Percentiles rank a stretch among this genome's conserved stretches.
phyloP scores from a whole-genome alignment of 1,140 invertebrate genomes.

The Planococcus citri region DNA sequence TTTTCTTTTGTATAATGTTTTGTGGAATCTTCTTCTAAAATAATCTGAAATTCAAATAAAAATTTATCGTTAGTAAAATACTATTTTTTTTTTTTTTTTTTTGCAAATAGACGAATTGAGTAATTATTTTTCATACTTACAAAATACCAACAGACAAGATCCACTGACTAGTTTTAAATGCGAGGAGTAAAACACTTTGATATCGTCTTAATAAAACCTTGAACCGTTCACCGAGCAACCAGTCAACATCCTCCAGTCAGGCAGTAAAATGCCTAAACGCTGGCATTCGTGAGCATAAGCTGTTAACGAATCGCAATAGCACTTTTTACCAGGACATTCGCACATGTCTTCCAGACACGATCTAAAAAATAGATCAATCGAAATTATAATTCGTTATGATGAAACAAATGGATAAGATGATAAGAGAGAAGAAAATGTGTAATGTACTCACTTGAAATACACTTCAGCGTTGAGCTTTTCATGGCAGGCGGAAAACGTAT shows the following conservation, averaged over 20 bases:
- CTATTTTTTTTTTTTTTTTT: no score
- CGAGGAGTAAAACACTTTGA: background rate
- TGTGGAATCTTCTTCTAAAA: background rate
- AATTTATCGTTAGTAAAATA: no score
- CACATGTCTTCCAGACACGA: slow-evolving; percentile 83
- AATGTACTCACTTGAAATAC: slow-evolving; percentile 50
- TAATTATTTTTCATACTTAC: no score
- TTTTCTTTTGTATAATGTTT: background rate
- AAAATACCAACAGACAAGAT: background rate
- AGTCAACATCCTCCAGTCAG: slow-evolving; percentile 49
- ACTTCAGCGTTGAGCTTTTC: slow-evolving; percentile 58
- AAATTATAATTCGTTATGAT: background rate
- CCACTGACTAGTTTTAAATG: slow-evolving; percentile 17
- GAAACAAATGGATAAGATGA: background rate
- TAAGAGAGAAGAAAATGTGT: background rate
- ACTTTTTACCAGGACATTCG: slow-evolving; percentile 62
- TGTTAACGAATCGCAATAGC: slow-evolving; percentile 77
- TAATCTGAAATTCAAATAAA: no score
- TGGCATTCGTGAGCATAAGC: slow-evolving; percentile 78
- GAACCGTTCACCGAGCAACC: slow-evolving; percentile 37
- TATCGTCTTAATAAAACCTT: background rate
- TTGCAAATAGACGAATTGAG: no score
- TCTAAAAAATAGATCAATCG: slow-evolving; percentile 30
- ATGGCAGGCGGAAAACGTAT: slow-evolving; percentile 53
- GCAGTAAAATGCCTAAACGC: slow-evolving; percentile 53